These are phyloP conservation scores for Epinephelus moara DNA, from an alignment of 2,113 vertebrate species.

Conservation along the genomic window DNA sequence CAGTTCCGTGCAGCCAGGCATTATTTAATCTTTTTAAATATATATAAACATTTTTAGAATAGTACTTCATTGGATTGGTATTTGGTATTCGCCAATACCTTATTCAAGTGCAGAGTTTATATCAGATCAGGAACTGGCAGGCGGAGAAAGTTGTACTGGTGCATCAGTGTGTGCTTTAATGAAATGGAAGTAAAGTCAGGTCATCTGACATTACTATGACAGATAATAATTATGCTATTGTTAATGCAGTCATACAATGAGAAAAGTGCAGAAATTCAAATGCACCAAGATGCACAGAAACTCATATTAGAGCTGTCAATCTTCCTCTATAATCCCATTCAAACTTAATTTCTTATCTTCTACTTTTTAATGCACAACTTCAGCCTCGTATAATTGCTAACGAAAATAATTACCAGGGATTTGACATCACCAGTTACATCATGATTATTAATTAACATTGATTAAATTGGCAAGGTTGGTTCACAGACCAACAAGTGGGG, in stretches of 20 bases:
- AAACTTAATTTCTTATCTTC: no score
- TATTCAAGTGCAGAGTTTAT: background rate
- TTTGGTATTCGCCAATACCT: background rate
- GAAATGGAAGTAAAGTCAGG: background rate
- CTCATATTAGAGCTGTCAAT: no score
- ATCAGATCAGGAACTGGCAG: background rate
- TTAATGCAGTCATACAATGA: conserved; percentile 11
- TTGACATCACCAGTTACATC: no score
- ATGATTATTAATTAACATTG: no score
- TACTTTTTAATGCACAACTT: no score
- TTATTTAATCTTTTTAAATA: background rate
- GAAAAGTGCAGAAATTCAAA: background rate
- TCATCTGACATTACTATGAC: background rate
- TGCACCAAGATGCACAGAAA: background rate
- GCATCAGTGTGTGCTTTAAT: background rate
- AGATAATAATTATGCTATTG: background rate
- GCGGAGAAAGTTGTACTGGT: background rate
- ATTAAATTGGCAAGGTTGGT: no score
- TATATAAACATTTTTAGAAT: background rate
- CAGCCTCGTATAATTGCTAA: no score
- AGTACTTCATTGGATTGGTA: background rate
- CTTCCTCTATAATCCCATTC: no score
- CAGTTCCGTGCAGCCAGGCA: background rate
- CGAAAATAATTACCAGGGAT: no score
- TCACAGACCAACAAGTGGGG: no score